Evolutionary conservation across 2,888 invertebrate genomes (phyloP).

Genomic region (Andrena bicolor): DNA sequence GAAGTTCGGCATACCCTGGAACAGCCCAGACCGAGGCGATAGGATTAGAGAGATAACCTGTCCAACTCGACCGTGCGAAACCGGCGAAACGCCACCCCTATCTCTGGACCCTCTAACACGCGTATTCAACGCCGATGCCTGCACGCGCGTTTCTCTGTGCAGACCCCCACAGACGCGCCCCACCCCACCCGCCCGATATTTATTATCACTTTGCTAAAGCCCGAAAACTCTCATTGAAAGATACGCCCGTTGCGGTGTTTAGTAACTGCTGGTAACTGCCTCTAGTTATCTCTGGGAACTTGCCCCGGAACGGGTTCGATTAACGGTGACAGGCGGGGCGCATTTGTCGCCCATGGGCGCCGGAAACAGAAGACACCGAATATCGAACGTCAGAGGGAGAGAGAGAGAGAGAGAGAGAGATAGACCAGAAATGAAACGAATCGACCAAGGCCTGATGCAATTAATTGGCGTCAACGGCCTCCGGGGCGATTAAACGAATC

Average conservation of each 20-base stretch:
- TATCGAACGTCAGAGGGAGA: slow-evolving; percentile 13
- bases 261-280: background rate
- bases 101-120: slow-evolving; percentile 32
- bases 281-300: background rate
- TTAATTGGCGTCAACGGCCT: slow-evolving; percentile 36
- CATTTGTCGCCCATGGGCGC: background rate
- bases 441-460: slow-evolving; percentile 11
- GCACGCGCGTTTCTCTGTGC: background rate
- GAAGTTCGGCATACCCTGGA: slow-evolving; percentile 57
- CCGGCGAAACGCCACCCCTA: slow-evolving; percentile 44
- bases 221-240: slow-evolving; percentile 51
- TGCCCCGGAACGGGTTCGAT: background rate
- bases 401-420: background rate
- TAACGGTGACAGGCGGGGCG: background rate
- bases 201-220: slow-evolving; percentile 49
- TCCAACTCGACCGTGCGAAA: slow-evolving; percentile 63
- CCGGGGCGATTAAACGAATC: slow-evolving; percentile 44
- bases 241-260: slow-evolving; percentile 18
- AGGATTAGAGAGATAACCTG: slow-evolving; percentile 67
- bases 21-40: slow-evolving; percentile 59
- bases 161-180: background rate
- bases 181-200: slow-evolving; percentile 41
- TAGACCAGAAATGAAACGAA: slow-evolving; percentile 26
- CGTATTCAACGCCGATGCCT: background rate
- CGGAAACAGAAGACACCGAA: background rate